phyloP scores from a whole-genome alignment of 2,797 vertebrate species.

The Syngnathus acus region DNA sequence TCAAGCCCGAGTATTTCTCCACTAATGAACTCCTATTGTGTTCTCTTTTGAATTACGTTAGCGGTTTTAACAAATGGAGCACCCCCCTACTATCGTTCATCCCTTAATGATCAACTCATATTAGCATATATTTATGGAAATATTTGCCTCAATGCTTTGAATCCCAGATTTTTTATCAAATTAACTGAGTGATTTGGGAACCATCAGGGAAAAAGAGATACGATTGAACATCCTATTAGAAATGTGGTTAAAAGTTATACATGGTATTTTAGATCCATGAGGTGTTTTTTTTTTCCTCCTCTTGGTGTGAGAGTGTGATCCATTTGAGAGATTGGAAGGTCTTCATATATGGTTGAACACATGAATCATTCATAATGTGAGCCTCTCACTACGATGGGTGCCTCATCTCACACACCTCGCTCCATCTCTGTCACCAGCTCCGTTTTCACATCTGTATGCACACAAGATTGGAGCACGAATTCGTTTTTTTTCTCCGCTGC shows the following conservation, averaged over 20 bases:
- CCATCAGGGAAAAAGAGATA: constrained; percentile 14
- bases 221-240: constrained; percentile 36
- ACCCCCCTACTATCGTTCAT: constrained; percentile 1
- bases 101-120: constrained; percentile 25
- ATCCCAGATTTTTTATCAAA: constrained; percentile 20
- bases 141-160: constrained; percentile 15
- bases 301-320: constrained; percentile 17
- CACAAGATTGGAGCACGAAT: not conserved
- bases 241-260: constrained; percentile 23
- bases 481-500: not conserved
- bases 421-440: constrained; percentile 20
- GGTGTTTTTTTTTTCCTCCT: constrained; percentile 19
- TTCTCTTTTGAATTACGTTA: constrained; percentile 33
- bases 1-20: constrained; percentile 16
- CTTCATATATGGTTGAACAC: constrained; percentile 47
- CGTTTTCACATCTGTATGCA: constrained; percentile 1
- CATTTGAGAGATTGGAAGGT: constrained; percentile 52
- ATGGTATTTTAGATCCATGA: constrained; percentile 2
- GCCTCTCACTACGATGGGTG: constrained; percentile 32
- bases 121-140: constrained; percentile 33
- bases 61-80: constrained; percentile 11
- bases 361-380: constrained; percentile 57
- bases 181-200: constrained; percentile 21
- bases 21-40: constrained; percentile 21
- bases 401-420: constrained; percentile 19